A percentile compares a stretch with the other conserved stretches of the same genome.
phyloP scores from a whole-genome alignment of 2,888 invertebrate genomes.

The Therioaphis trifolii region DNA sequence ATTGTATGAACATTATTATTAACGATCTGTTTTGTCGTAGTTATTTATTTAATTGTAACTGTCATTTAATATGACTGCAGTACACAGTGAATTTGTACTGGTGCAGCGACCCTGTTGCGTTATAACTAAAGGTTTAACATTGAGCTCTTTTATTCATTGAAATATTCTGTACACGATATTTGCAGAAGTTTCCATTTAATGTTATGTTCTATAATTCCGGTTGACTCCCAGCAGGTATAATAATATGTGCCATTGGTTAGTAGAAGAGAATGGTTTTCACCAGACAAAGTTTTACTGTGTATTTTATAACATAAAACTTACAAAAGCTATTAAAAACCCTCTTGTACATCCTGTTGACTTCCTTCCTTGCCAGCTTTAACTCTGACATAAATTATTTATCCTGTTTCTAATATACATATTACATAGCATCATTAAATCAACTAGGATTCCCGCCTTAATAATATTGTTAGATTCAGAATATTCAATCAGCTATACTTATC shows the following conservation, averaged over 20 bases:
- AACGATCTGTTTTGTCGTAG: not conserved
- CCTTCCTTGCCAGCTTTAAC: not conserved
- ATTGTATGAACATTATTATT: too few species aligned
- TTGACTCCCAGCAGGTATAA: constrained; percentile 16
- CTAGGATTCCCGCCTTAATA: not conserved
- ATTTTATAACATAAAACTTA: constrained; percentile 34
- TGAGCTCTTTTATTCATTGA: constrained; percentile 11
- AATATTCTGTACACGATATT: not conserved
- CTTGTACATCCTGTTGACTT: not conserved
- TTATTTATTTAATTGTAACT: not conserved
- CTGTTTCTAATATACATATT: not conserved
- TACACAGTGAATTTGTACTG: not conserved
- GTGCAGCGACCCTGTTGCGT: not conserved
- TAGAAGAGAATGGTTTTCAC: constrained; percentile 19
- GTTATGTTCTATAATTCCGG: constrained; percentile 38
- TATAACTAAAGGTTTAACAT: constrained; percentile 1
- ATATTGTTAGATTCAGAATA: not conserved
- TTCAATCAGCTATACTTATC: not conserved
- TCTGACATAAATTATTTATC: constrained; percentile 1
- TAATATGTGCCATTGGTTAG: not conserved
- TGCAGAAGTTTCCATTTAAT: constrained; percentile 10
- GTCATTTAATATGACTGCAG: not conserved
- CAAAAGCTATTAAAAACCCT: constrained; percentile 5
- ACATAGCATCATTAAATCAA: not conserved
- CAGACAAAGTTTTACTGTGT: constrained; percentile 38